Evolutionary conservation across 2,113 vertebrate species (phyloP).

Genomic region (Phoenicopterus ruber): DNA sequence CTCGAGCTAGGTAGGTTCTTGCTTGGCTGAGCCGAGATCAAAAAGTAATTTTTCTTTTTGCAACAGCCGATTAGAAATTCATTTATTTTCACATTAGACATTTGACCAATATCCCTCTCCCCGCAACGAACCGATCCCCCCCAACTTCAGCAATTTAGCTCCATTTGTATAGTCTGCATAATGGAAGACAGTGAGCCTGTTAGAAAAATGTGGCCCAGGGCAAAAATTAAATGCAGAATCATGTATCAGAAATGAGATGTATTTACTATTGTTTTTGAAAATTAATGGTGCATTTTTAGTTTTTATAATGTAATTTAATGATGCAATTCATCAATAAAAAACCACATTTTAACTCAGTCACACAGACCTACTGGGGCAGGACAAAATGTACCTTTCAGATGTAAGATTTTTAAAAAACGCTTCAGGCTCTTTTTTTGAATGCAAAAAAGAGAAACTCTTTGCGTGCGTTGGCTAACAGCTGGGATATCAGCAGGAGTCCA

Average conservation of each 20-base stretch:
- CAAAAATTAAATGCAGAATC: constrained; percentile 88
- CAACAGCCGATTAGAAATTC: constrained; percentile 88
- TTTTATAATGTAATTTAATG: constrained; percentile 99
- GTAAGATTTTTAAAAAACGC: constrained; percentile 56
- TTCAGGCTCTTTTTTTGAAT: constrained; percentile 8
- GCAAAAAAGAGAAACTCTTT: constrained; percentile 26
- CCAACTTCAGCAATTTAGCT: constrained; percentile 82
- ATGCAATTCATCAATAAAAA: constrained; percentile 98
- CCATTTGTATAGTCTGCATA: constrained; percentile 90
- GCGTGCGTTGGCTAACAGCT: constrained; percentile 44
- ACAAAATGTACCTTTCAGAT: constrained; percentile 80
- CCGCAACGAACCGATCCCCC: neutral
- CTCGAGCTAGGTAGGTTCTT: constrained; percentile 73
- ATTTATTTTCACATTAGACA: constrained; percentile 85
- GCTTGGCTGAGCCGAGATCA: constrained; percentile 83
- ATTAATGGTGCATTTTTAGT: constrained; percentile 99
- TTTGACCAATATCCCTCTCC: constrained; percentile 69
- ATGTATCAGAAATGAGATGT: constrained; percentile 88
- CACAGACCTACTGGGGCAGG: constrained; percentile 85
- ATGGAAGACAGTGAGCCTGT: constrained; percentile 87
- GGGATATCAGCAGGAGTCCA: constrained; percentile 63
- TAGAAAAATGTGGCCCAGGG: constrained; percentile 82
- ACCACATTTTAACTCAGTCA: constrained; percentile 86
- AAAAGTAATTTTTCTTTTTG: constrained; percentile 86
- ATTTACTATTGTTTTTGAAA: constrained; percentile 97